Base-by-base conservation (phyloP, 2,797 vertebrate species). In the Artibeus lituratus region DNA sequence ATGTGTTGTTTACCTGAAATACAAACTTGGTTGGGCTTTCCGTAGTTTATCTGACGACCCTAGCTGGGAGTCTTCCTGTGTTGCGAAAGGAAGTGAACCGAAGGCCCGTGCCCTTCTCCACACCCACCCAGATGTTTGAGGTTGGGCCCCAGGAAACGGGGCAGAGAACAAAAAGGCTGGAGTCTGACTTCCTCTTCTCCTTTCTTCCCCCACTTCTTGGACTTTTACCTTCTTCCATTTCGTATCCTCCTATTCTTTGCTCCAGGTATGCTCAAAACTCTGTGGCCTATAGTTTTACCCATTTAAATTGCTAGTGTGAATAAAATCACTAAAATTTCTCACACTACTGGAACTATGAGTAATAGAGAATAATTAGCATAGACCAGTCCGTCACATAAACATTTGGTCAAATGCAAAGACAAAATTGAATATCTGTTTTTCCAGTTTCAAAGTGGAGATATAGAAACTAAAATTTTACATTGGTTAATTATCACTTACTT, bases 401-500 rank as follows among this genome's bases (percentile, higher is more conserved):
- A 62, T 35, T 55, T 80, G 37, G 26, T 70, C 42, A 87, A 86
- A 10, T 76, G 51, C 82, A 22, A 80, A 72, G 55, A 78, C 14
- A 87, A 74, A 74, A 65, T 10, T 29, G 12, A 57, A 29, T 37
- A 32, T 44, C 3, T 19, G 11, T 51, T 86, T 95, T 87, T 67
- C 19, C 42, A 87, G 35, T 77, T 90, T 90, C 10, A 49, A 87
- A 80, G 42, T 77, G 47, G 9, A 32, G 24, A 37, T 42, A n/a
- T 3, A 89, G 24, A 90, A 94, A 84, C 16, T 67, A 53, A 69
- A 88, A 65, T 49, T 82, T 29, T 49, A 53, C 22, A 15, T 29
- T n/a, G 12, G 29, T 83, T 90, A 81, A 69, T 87, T 92, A 92
- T 81, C 47, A 62, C 29, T 80, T 62, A 76, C 69, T 96, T 84